phyloP scores from a whole-genome alignment of 2,888 invertebrate species.

The Lissonota sp. region DNA sequence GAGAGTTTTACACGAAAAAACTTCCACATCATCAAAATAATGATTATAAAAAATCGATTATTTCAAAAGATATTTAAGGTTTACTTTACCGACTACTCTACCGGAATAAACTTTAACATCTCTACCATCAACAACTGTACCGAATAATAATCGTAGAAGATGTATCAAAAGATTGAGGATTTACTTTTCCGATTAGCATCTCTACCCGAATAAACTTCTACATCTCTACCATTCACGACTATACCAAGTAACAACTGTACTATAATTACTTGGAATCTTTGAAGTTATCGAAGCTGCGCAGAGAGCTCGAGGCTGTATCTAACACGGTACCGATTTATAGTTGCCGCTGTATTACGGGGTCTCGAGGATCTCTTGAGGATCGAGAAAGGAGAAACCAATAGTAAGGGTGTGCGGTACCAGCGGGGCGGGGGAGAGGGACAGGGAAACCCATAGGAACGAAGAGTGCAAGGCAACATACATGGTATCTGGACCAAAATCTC shows the following conservation, averaged over 20 bases:
- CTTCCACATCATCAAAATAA: no score
- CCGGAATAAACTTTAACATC: no score
- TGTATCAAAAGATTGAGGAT: no score
- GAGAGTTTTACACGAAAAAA: no score
- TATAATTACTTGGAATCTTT: conserved; percentile 37
- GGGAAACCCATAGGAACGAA: conserved; percentile 12
- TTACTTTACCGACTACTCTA: no score
- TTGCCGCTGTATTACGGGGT: background rate
- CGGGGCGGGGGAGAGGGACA: background rate
- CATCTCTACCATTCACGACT: no score
- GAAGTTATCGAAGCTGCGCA: conserved; percentile 18
- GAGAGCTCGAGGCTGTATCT: background rate
- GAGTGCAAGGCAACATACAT: conserved; percentile 57
- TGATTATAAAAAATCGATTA: no score
- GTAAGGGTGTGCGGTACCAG: conserved; percentile 15
- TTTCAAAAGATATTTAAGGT: no score
- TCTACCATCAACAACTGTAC: no score
- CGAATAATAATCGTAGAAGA: no score
- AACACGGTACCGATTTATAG: conserved; percentile 4
- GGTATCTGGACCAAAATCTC: conserved; percentile 79
- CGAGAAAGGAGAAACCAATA: conserved; percentile 5
- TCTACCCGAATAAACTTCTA: no score
- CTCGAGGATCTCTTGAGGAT: conserved; percentile 25
- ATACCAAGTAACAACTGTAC: background rate
- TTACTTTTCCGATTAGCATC: no score